phyloP scores from a whole-genome alignment of 2,797 vertebrate species.

The Myotis vivesi region DNA sequence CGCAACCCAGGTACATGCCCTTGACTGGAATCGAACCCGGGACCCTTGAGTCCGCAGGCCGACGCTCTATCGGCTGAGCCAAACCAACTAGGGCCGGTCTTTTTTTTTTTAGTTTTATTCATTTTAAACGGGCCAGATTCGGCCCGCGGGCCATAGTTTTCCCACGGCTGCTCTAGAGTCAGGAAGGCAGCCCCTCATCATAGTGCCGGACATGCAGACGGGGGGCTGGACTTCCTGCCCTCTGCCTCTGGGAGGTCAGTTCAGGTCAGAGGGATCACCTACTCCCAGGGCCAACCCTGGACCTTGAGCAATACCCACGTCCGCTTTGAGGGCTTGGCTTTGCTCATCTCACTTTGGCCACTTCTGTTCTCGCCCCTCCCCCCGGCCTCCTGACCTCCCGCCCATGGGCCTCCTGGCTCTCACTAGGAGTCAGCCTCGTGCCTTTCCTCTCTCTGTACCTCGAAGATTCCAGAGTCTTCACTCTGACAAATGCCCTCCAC shows the following conservation, averaged over 20 bases:
- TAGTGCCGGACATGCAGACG: neutral
- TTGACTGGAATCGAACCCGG: too few species aligned
- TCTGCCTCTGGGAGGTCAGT: neutral
- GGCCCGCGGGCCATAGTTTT: too few species aligned
- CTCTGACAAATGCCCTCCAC: rapidly evolving
- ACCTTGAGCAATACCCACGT: neutral
- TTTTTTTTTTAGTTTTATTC: too few species aligned
- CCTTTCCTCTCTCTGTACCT: neutral
- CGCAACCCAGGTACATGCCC: too few species aligned
- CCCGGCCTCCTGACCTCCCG: neutral
- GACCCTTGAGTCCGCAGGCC: too few species aligned
- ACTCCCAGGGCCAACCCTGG: neutral
- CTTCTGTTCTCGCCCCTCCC: too few species aligned
- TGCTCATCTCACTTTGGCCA: neutral
- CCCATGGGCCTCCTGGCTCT: rapidly evolving
- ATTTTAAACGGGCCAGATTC: too few species aligned
- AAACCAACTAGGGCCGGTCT: too few species aligned
- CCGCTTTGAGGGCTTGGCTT: neutral
- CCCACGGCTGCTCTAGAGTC: neutral
- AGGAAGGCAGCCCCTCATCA: neutral
- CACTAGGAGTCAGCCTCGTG: rapidly evolving
- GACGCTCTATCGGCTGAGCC: too few species aligned
- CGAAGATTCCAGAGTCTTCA: too few species aligned
- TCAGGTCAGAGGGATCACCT: neutral
- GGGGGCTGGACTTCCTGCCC: neutral